phyloP scores from a whole-genome alignment of 2,888 invertebrate species.

The Lampropteryx suffumata region DNA sequence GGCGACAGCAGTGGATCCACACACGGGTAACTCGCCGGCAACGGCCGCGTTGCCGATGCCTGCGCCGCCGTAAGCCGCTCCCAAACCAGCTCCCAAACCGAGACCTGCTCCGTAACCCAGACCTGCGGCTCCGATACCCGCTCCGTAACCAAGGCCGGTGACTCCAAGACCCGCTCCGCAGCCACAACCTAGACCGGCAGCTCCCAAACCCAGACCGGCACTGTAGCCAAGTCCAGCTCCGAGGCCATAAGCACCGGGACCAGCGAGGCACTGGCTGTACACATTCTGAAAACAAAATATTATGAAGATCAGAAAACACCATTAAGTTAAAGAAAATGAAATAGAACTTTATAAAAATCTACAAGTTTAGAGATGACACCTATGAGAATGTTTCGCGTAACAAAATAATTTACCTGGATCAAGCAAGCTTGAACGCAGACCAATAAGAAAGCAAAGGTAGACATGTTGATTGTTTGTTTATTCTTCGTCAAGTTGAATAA shows the following conservation, averaged over 20 bases:
- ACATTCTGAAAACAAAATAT: slow-evolving; percentile 9
- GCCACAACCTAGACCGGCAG: slow-evolving; percentile 8
- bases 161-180: slow-evolving; percentile 1
- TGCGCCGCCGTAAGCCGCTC: slow-evolving; percentile 13
- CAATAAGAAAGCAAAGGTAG: slow-evolving; percentile 35
- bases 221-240: not conserved
- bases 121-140: slow-evolving; percentile 6
- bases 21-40: slow-evolving; percentile 43
- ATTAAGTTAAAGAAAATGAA: too few relatives aligned
- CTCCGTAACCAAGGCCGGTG: not conserved
- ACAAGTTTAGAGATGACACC: too few relatives aligned
- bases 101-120: slow-evolving; percentile 15
- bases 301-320: too few relatives aligned
- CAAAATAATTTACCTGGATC: slow-evolving; percentile 36
- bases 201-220: slow-evolving; percentile 6
- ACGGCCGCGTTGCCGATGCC: slow-evolving; percentile 39
- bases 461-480: slow-evolving; percentile 36
- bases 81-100: slow-evolving; percentile 33
- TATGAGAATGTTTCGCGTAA: slow-evolving; percentile 3
- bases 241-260: not conserved
- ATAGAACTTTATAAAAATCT: too few relatives aligned
- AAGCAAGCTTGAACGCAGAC: slow-evolving; percentile 45
- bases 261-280: slow-evolving; percentile 12
- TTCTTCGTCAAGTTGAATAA: slow-evolving; percentile 13
- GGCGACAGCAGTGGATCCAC: slow-evolving; percentile 38